phyloP scores from a whole-genome alignment of 2,113 vertebrate species.

The Corythoichthys haematopterus region DNA sequence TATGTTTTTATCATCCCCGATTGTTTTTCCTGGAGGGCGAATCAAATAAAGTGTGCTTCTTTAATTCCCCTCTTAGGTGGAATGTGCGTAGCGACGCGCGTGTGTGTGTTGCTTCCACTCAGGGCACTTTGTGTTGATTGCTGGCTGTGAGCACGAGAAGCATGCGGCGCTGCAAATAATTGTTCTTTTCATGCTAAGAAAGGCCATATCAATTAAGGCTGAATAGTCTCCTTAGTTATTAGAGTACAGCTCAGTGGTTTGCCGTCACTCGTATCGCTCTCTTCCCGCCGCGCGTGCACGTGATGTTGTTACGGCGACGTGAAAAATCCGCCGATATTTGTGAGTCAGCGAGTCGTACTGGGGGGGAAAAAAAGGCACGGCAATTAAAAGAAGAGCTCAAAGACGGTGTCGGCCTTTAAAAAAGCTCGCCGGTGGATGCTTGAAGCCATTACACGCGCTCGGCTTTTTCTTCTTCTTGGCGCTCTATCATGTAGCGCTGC shows the following conservation, averaged over 20 bases:
- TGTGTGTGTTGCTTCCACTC: slow-evolving; percentile 65
- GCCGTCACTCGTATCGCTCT: slow-evolving; percentile 54
- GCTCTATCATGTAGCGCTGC: not conserved
- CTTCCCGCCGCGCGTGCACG: slow-evolving; percentile 17
- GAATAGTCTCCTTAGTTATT: slow-evolving; percentile 77
- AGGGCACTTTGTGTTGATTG: slow-evolving; percentile 70
- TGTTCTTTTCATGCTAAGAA: slow-evolving; percentile 79
- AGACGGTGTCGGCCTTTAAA: not conserved
- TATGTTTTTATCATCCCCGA: slow-evolving; percentile 67
- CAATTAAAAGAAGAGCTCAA: slow-evolving; percentile 1
- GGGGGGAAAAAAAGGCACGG: not conserved
- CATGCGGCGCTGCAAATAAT: slow-evolving; percentile 71
- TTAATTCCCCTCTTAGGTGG: slow-evolving; percentile 12
- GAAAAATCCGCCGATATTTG: slow-evolving; percentile 5
- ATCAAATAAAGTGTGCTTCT: slow-evolving; percentile 47
- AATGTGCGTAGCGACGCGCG: not conserved
- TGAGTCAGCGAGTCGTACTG: slow-evolving; percentile 1
- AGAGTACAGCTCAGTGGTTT: slow-evolving; percentile 71
- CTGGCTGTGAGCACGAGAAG: slow-evolving; percentile 73
- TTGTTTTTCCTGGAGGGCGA: slow-evolving; percentile 65
- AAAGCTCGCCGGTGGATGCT: not conserved
- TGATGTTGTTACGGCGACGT: slow-evolving; percentile 21
- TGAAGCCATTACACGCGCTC: not conserved
- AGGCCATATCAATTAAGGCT: slow-evolving; percentile 80
- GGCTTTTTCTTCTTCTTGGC: no score